Conservation (phyloP, 2,888 invertebrate species). For the Meganola albula region DNA sequence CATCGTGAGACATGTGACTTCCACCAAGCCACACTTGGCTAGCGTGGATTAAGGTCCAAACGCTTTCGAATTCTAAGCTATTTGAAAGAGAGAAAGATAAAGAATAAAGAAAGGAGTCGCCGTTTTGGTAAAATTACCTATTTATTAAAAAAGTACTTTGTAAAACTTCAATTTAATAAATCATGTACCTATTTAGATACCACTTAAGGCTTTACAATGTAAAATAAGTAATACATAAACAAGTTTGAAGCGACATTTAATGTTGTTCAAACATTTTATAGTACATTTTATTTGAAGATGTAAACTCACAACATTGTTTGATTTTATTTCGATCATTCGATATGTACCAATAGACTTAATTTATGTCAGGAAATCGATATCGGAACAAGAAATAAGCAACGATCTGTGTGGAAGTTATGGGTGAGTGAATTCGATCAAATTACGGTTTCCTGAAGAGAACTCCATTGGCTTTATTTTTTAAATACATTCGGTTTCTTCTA, state of each 20-base stretch:
- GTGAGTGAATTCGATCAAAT: background rate
- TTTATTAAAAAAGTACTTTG: too few relatives aligned
- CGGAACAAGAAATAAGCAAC: background rate
- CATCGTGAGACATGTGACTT: too few relatives aligned
- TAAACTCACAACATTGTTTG: background rate
- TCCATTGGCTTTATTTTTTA: background rate
- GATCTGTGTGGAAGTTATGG: background rate
- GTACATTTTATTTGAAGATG: background rate
- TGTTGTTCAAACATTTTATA: background rate
- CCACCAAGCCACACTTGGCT: too few relatives aligned
- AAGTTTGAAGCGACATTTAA: background rate
- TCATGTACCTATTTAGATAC: too few relatives aligned
- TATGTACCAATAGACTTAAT: background rate
- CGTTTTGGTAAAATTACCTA: too few relatives aligned
- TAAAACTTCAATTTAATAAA: too few relatives aligned
- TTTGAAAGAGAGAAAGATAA: too few relatives aligned
- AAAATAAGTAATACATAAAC: background rate
- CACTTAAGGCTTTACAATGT: slow-evolving; percentile 19
- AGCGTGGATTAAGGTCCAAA: too few relatives aligned
- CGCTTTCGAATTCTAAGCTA: too few relatives aligned
- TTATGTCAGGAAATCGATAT: background rate
- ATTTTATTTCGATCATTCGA: background rate
- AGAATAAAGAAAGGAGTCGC: too few relatives aligned
- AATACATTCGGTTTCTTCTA: too few relatives aligned
- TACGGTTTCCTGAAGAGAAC: background rate